Percentiles rank a stretch among this genome's conserved stretches.
These are phyloP conservation scores for Andricus curvator DNA, from an alignment of 2,888 invertebrate genomes.

Conservation along the genomic window DNA sequence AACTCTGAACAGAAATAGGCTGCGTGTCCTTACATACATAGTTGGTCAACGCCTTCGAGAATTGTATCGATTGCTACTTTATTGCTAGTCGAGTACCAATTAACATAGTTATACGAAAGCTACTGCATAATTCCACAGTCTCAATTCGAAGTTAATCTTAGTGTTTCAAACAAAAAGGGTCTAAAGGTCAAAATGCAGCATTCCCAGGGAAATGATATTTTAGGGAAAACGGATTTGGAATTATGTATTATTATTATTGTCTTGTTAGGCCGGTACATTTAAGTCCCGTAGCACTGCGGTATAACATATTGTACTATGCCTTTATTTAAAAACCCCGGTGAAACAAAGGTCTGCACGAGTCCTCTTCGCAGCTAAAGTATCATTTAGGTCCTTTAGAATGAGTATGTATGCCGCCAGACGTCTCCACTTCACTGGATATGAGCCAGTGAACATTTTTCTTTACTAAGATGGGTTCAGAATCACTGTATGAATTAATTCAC, in stretches of 20 bases:
- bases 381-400: too few relatives aligned
- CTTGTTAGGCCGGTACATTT: too few relatives aligned
- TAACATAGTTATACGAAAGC: conserved; percentile 1
- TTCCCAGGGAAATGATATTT: background rate
- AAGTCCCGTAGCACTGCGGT: too few relatives aligned
- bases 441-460: too few relatives aligned
- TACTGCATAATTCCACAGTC: conserved; percentile 2
- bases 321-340: too few relatives aligned
- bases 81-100: conserved; percentile 29
- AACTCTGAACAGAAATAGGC: conserved; percentile 25
- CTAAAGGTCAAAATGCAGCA: background rate
- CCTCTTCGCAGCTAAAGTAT: too few relatives aligned
- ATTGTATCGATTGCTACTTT: conserved; percentile 35
- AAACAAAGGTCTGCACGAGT: too few relatives aligned
- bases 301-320: too few relatives aligned
- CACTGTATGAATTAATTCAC: too few relatives aligned
- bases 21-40: conserved; percentile 24
- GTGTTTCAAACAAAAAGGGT: background rate
- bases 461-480: too few relatives aligned
- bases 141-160: background rate
- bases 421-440: too few relatives aligned
- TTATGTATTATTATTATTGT: background rate
- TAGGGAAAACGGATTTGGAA: background rate
- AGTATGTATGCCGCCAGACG: too few relatives aligned
- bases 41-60: conserved; percentile 38